These are phyloP conservation scores for Thecophora atra DNA, from an alignment of 2,888 invertebrate genomes.

Conservation along the genomic window DNA sequence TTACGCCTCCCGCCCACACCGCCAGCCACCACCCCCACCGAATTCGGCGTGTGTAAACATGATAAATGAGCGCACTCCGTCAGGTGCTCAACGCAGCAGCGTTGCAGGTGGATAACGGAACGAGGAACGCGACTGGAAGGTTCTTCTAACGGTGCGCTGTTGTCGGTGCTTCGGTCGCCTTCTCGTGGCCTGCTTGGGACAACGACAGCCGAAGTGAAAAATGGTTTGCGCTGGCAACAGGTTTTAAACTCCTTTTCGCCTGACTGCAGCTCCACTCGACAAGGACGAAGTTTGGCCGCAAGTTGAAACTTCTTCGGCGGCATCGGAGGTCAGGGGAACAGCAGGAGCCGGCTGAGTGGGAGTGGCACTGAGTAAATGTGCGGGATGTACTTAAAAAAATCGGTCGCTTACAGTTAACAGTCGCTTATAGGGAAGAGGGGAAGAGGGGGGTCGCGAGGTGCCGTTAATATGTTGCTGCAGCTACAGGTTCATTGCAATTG, in stretches of 20 bases:
- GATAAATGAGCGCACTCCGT: constrained; percentile 46
- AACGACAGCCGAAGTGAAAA: constrained; percentile 39
- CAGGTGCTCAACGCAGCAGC: constrained; percentile 39
- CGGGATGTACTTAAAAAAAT: constrained; percentile 4
- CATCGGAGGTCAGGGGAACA: not conserved
- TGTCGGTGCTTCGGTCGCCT: not conserved
- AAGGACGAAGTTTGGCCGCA: constrained; percentile 33
- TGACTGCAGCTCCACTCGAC: not conserved
- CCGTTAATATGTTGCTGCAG: not conserved
- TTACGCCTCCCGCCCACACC: not conserved
- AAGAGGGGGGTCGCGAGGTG: not conserved
- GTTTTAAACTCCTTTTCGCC: constrained; percentile 31
- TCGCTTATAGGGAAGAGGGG: not conserved
- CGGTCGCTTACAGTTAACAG: constrained; percentile 8
- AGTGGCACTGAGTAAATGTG: not conserved
- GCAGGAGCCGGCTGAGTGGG: constrained; percentile 15
- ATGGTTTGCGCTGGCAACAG: constrained; percentile 46
- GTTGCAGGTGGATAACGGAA: not conserved
- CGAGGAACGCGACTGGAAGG: constrained; percentile 1
- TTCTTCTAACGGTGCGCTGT: not conserved
- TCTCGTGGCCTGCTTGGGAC: not conserved
- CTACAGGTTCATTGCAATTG: not conserved
- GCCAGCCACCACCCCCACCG: not conserved
- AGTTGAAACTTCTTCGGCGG: constrained; percentile 18
- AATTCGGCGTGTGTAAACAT: constrained; percentile 33